A percentile compares a stretch with the other conserved stretches of the same genome.
phyloP scores from a whole-genome alignment of 2,888 invertebrate species.

The Microchrysa polita region DNA sequence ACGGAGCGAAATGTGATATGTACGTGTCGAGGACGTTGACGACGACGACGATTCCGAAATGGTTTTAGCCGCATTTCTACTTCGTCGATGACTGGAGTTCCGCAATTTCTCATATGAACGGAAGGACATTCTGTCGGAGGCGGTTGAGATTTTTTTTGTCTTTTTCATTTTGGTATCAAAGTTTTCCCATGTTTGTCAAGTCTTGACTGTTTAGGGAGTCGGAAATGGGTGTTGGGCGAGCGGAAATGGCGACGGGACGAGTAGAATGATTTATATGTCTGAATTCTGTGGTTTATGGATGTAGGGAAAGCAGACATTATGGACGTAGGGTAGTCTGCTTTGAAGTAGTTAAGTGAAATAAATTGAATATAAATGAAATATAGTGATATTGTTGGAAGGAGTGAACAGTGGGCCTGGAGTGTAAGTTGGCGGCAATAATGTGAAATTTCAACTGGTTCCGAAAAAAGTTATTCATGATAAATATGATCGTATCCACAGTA shows the following conservation, averaged over 20 bases:
- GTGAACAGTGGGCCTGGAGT: too few relatives aligned
- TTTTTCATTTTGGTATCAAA: background rate
- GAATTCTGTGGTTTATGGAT: background rate
- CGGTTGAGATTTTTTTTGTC: background rate
- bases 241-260: background rate
- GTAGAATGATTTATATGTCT: constrained; percentile 9
- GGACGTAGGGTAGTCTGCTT: background rate
- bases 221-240: background rate
- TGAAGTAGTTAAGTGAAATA: constrained; percentile 11
- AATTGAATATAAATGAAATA: constrained; percentile 4
- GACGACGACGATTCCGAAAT: background rate
- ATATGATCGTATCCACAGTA: too few relatives aligned
- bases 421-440: too few relatives aligned
- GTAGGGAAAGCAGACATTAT: background rate
- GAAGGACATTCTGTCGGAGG: constrained; percentile 23
- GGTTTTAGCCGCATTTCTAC: background rate
- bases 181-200: background rate
- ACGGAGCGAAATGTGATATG: constrained; percentile 1
- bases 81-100: background rate
- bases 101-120: background rate
- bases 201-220: background rate
- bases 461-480: too few relatives aligned
- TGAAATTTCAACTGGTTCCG: too few relatives aligned
- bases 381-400: background rate
- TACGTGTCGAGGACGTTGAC: too few relatives aligned